phyloP scores from a whole-genome alignment of 2,797 vertebrate species.

The Danio kyathit region DNA sequence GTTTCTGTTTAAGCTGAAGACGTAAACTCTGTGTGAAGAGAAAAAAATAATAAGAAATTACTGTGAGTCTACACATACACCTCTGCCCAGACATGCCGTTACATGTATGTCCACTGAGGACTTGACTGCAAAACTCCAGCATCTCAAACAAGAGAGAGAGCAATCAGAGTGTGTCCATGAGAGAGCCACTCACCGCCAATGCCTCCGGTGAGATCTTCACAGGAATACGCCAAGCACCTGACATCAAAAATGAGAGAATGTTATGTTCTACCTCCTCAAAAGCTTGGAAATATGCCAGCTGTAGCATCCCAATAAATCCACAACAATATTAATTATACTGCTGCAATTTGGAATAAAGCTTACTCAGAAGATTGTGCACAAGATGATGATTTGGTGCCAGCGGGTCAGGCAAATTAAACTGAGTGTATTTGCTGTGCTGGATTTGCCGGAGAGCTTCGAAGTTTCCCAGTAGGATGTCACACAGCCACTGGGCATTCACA shows the following conservation, averaged over 20 bases:
- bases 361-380: slow-evolving; percentile 90
- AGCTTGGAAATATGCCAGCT: slow-evolving; percentile 10
- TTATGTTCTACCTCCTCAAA: background rate
- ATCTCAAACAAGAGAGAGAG: slow-evolving; percentile 3
- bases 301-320: background rate
- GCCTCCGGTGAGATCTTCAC: slow-evolving; percentile 91
- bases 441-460: slow-evolving; percentile 92
- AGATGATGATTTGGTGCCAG: slow-evolving; percentile 89
- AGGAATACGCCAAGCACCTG: slow-evolving; percentile 90
- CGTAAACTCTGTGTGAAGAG: slow-evolving; percentile 82
- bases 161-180: background rate
- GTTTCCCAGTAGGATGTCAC: slow-evolving; percentile 93
- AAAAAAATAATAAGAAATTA: slow-evolving; percentile 26
- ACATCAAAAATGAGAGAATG: background rate
- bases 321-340: background rate
- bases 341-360: slow-evolving; percentile 44
- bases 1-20: slow-evolving; percentile 89
- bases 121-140: background rate
- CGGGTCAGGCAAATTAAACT: slow-evolving; percentile 87
- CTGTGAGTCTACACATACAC: slow-evolving; percentile 4
- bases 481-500: slow-evolving; percentile 96
- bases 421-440: slow-evolving; percentile 88
- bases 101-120: slow-evolving; percentile 11
- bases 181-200: slow-evolving; percentile 82
- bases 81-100: background rate